These are phyloP conservation scores for Tokudaia tokunoshimensis DNA, from an alignment of 2,797 vertebrate genomes.

Conservation along the genomic window DNA sequence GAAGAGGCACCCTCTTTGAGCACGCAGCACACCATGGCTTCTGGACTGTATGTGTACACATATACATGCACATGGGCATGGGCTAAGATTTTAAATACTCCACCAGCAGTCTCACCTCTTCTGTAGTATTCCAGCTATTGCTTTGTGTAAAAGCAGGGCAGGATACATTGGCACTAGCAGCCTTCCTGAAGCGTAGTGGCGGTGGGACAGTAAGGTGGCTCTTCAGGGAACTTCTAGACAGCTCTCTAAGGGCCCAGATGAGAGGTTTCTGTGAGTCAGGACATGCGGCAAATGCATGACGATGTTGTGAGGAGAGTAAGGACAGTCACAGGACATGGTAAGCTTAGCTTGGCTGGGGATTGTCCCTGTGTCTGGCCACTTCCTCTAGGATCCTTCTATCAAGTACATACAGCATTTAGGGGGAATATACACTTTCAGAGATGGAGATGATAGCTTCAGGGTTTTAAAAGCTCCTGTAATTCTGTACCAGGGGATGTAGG, in stretches of 20 bases:
- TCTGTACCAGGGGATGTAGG: not conserved
- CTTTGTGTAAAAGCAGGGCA: not conserved
- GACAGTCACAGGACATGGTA: not conserved
- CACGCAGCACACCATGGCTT: not conserved
- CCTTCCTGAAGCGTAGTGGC: not conserved
- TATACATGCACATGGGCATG: fast-evolving
- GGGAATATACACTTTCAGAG: not conserved
- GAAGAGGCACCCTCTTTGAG: not conserved
- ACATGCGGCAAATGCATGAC: not conserved
- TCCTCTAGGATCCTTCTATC: not conserved
- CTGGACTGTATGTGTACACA: no score
- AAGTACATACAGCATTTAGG: not conserved
- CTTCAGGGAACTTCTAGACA: not conserved
- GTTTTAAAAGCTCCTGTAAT: not conserved
- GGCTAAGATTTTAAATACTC: not conserved
- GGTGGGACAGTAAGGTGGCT: not conserved
- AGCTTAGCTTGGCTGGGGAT: not conserved
- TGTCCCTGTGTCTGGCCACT: not conserved
- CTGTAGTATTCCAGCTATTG: not conserved
- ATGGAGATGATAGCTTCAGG: not conserved
- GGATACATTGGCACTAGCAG: not conserved
- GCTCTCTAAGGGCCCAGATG: not conserved
- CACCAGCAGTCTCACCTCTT: not conserved
- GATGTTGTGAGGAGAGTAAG: not conserved
- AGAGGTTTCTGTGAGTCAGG: not conserved